phyloP scores from a whole-genome alignment of 2,888 invertebrate genomes.

The Heliothis peltigera region DNA sequence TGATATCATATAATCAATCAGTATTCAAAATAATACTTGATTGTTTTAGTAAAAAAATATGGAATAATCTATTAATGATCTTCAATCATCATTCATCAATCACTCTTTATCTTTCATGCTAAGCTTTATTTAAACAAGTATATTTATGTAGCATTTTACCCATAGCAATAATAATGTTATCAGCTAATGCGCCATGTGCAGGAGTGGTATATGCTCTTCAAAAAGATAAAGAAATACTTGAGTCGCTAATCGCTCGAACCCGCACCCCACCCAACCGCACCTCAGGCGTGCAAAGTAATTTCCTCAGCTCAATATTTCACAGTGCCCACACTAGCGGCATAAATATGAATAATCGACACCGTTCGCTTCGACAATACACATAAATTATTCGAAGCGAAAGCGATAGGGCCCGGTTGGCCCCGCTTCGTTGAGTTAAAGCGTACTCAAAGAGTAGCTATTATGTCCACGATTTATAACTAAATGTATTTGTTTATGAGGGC shows the following conservation, averaged over 20 bases:
- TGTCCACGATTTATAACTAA: constrained; percentile 65
- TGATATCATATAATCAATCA: neutral
- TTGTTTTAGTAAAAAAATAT: neutral
- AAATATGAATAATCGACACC: constrained; percentile 82
- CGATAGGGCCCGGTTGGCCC: constrained; percentile 67
- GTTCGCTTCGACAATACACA: constrained; percentile 75
- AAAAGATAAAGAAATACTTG: neutral
- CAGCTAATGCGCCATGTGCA: neutral
- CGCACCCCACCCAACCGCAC: constrained; percentile 48
- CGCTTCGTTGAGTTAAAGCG: constrained; percentile 56
- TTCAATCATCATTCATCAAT: no score
- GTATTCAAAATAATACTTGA: neutral
- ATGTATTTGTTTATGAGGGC: constrained; percentile 62
- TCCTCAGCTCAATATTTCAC: constrained; percentile 76
- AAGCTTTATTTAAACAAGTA: neutral
- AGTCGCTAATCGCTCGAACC: neutral
- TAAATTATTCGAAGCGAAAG: constrained; percentile 75
- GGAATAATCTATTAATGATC: neutral
- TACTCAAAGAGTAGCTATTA: constrained; percentile 64
- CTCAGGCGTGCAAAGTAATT: constrained; percentile 74
- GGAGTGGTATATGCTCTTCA: no score
- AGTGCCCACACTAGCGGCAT: constrained; percentile 74
- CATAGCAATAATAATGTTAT: neutral
- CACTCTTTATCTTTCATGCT: neutral
- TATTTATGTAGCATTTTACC: neutral